Evolutionary conservation across 2,888 invertebrate genomes (phyloP), one percentile per base, ranked within the genome.

Genomic region (Listrodromus nycthemerus): DNA sequence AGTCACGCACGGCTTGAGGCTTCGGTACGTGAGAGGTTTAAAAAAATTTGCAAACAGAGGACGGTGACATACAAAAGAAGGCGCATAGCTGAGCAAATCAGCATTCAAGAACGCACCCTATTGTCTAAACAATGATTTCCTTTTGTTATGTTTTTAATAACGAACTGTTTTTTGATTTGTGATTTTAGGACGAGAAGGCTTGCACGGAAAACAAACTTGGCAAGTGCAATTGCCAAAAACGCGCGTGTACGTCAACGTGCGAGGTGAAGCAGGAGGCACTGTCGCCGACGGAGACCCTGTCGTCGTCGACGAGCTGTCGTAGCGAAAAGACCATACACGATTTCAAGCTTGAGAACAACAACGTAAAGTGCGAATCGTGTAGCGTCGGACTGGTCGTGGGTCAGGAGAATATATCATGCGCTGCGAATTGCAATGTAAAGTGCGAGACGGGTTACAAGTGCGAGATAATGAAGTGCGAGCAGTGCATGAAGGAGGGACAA

Each of bases 341-440:
- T 55, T 91, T 92, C 76, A 93, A 93, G 77, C 75, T 92, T 67
- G 93, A 93, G 80, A 93, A 93, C 85, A 93, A 92, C 86, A 92
- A 93, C 80, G 93, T 93, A 41, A 93, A 93, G 86, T 93, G 93
- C 86, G 93, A 93, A 55, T 90, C 92, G 33, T 92, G 93, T 84
- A 92, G 90, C 79, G 89, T 90, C 61, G 91, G 91, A 61, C 88
- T 91, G 65, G 90, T 90, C 63, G 91, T 91, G 58, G 89, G 92
- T 52, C 87, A 88, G 24, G 91, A 91, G 6, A 91, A 91, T 84
- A 52, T 92, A 73, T 80, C 91, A 24, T 91, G 91, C 84, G 89
- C 89, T 55, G 89, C 92, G 37, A 91, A 92, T 79, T 93, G 93
- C 84, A 91, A 92, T 55, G 92, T 92, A 33, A 93, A 93, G 85